A percentile compares a stretch with the other conserved stretches of the same genome.
phyloP scores from a whole-genome alignment of 2,888 invertebrate genomes.

The Agonopterix subpropinquella region DNA sequence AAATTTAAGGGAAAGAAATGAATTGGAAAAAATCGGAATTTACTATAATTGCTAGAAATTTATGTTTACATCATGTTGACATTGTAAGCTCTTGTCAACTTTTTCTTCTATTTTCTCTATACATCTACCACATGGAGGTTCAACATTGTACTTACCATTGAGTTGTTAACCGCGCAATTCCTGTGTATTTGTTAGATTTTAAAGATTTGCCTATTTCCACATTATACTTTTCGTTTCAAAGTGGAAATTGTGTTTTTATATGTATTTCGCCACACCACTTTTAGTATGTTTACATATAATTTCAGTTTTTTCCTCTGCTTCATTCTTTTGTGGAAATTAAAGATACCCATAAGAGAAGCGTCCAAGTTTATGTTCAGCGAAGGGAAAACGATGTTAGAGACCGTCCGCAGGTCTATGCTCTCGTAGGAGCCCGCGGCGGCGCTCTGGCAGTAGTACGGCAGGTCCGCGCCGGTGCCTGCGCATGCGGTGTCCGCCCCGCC shows the following conservation, averaged over 20 bases:
- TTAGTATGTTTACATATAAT: conserved; percentile 31
- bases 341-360: conserved; percentile 49
- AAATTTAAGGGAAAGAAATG: no score
- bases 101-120: no score
- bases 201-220: conserved; percentile 5
- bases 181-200: no score
- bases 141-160: no score
- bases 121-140: no score
- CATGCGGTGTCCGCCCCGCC: conserved; percentile 25
- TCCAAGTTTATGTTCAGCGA: conserved; percentile 29
- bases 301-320: conserved; percentile 28
- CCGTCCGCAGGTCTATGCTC: conserved; percentile 36
- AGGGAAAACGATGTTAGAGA: conserved; percentile 17
- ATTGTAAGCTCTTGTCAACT: no score
- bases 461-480: conserved; percentile 26
- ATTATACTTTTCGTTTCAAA: conserved; percentile 15
- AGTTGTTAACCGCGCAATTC: no score
- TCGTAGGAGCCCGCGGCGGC: conserved; percentile 36
- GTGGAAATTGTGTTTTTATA: conserved; percentile 33
- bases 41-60: no score
- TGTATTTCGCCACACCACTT: conserved; percentile 33
- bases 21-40: no score
- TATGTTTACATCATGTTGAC: no score
- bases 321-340: conserved; percentile 31
- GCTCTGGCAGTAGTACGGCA: conserved; percentile 19